A percentile compares a stretch with the other conserved stretches of the same genome.
Conservation (phyloP, 2,113 vertebrate genomes). For the Archocentrus centrarchus region DNA sequence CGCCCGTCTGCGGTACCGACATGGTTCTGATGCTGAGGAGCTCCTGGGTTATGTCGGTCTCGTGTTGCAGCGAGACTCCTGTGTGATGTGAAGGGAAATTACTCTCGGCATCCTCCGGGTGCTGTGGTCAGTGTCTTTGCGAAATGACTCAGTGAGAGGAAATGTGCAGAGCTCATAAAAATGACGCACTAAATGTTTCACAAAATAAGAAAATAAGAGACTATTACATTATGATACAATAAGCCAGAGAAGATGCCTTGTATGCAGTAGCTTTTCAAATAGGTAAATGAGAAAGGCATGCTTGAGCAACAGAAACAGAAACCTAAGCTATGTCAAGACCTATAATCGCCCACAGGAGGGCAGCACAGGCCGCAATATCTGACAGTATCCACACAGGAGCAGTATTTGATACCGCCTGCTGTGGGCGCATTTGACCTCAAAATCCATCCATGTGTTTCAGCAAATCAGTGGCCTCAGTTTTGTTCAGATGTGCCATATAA, state of each 20-base stretch:
- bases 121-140: not conserved
- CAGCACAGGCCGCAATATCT: slow-evolving; percentile 62
- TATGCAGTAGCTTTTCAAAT: not conserved
- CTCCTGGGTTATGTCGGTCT: not conserved
- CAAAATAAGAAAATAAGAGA: not conserved
- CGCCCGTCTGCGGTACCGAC: slow-evolving; percentile 57
- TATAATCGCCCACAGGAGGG: slow-evolving; percentile 33
- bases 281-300: not conserved
- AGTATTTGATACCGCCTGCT: not conserved
- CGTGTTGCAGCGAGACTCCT: slow-evolving; percentile 27
- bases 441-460: not conserved
- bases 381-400: not conserved
- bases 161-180: not conserved
- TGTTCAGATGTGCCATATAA: not conserved
- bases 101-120: not conserved
- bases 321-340: not conserved
- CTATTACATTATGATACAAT: not conserved
- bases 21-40: slow-evolving; percentile 52
- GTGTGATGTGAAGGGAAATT: slow-evolving; percentile 1
- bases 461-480: not conserved
- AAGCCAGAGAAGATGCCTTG: not conserved
- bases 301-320: not conserved
- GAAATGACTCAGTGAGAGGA: not conserved
- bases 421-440: slow-evolving; percentile 30
- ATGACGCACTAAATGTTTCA: not conserved